Base-by-base conservation (phyloP, 2,113 vertebrate genomes). In the Anas platyrhynchos region DNA sequence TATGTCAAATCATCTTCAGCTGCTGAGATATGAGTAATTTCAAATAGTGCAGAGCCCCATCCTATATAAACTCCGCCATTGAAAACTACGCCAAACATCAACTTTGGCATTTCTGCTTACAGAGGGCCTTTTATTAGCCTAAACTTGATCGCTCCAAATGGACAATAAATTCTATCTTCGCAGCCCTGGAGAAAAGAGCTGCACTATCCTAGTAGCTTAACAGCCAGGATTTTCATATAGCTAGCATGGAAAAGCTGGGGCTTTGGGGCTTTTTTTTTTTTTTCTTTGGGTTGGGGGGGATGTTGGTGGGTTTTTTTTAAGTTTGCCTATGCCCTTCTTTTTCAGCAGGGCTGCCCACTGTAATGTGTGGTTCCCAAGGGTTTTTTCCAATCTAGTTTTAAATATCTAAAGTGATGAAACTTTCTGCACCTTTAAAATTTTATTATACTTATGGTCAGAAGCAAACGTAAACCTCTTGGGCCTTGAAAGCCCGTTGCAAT, bases 161-260 rank as follows among this genome's bases (percentile, higher is more conserved):
- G 94, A 96, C 93, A 95, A 95, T 95, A 96, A 96, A 96, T 92
- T 93, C 94, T 95, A 83, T 94, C 94, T 91, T 93, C 77, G 27
- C 67, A 85, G 81, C 50, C 83, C 84, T 76, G 41, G 71, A 92
- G 74, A 62, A 91, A 79, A 73, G 82, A 66, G 46, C 71, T 55
- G 63, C 21, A 5, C 91, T 94, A 85, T 83, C 95, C 66, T 69
- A 38, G 80, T 78, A 95, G 92, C 79, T 85, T 93, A 94, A 94
- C 46, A 76, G 81, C 34, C 77, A 71, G 74, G 80, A 93, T 94
- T 96, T 94, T 96, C 86, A 55, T 92, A 85, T 15, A 91, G 63
- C 74, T 71, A 69, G 59, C 74, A 65, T 65, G 73, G 74, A 87
- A 94, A 93, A 46, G 4, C 13, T 11, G 16, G 18, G 12, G 56